Evolutionary conservation across 2,888 invertebrate species (phyloP).

Genomic region (Drosophila pegasa): DNA sequence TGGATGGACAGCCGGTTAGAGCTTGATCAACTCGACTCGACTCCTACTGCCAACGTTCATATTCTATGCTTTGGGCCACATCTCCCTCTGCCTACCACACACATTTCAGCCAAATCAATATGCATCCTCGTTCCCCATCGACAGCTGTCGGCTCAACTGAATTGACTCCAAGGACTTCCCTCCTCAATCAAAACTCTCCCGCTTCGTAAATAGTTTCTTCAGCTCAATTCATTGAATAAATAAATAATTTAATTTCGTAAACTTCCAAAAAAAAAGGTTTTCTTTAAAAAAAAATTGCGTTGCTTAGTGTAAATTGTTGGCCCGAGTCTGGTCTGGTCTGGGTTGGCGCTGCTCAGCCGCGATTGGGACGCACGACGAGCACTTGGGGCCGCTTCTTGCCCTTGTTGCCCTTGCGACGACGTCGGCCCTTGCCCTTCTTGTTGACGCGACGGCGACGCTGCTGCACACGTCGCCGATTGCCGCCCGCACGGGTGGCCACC

Average conservation of each 20-base stretch:
- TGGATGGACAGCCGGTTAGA: background rate
- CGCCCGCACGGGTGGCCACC: conserved; percentile 28
- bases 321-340: too few species aligned
- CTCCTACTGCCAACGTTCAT: too few species aligned
- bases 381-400: conserved; percentile 58
- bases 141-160: too few species aligned
- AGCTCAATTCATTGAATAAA: conserved; percentile 51
- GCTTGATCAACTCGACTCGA: background rate
- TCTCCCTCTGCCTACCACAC: too few species aligned
- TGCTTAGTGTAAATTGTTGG: background rate
- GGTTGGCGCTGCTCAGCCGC: conserved; percentile 39
- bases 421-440: conserved; percentile 15
- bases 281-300: conserved; percentile 21
- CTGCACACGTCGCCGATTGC: conserved; percentile 56
- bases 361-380: conserved; percentile 65
- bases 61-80: too few species aligned
- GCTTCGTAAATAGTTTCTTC: background rate
- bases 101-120: too few species aligned
- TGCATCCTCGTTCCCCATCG: too few species aligned
- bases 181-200: background rate
- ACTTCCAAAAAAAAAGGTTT: conserved; percentile 31
- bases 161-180: too few species aligned
- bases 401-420: conserved; percentile 49
- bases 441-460: conserved; percentile 61
- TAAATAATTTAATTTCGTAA: conserved; percentile 52